Evolutionary conservation across 2,888 invertebrate genomes (phyloP).

Genomic region (Agrotis ipsilon): DNA sequence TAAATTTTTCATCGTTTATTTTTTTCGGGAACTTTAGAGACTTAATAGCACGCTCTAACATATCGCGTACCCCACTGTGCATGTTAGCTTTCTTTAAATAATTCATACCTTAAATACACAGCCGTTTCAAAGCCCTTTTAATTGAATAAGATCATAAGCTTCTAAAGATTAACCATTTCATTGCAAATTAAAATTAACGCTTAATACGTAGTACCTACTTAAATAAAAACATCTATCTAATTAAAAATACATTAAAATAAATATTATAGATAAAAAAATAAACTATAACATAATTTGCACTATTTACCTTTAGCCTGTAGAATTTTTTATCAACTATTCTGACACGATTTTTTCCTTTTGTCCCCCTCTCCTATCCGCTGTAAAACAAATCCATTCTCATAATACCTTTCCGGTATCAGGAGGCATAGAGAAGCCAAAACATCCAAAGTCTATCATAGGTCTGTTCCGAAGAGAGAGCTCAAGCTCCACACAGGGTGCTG

Average conservation of each 20-base stretch:
- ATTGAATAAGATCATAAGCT: constrained; percentile 4
- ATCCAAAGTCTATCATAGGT: constrained; percentile 96
- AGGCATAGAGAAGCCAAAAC: constrained; percentile 96
- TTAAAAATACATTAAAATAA: constrained; percentile 16
- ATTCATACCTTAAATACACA: constrained; percentile 18
- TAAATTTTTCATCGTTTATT: constrained; percentile 5
- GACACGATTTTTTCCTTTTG: constrained; percentile 77
- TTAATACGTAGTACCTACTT: not conserved
- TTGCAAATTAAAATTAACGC: constrained; percentile 15
- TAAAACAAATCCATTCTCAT: constrained; percentile 68
- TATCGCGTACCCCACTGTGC: constrained; percentile 41
- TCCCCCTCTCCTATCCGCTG: constrained; percentile 72
- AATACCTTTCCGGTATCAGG: constrained; percentile 88
- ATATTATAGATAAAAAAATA: not conserved
- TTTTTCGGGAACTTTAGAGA: not conserved
- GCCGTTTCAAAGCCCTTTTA: constrained; percentile 1
- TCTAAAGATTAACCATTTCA: constrained; percentile 7
- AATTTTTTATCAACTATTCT: constrained; percentile 71
- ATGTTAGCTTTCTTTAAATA: constrained; percentile 46
- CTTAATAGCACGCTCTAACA: constrained; percentile 12
- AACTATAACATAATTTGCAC: constrained; percentile 36
- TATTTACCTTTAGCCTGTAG: constrained; percentile 59
- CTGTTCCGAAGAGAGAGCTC: constrained; percentile 96
- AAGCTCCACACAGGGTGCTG: constrained; percentile 92
- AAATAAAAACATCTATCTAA: not conserved